Evolutionary conservation across 2,113 vertebrate genomes (phyloP), one percentile per base, ranked within the genome.

Genomic region (Amphiprion ocellaris): DNA sequence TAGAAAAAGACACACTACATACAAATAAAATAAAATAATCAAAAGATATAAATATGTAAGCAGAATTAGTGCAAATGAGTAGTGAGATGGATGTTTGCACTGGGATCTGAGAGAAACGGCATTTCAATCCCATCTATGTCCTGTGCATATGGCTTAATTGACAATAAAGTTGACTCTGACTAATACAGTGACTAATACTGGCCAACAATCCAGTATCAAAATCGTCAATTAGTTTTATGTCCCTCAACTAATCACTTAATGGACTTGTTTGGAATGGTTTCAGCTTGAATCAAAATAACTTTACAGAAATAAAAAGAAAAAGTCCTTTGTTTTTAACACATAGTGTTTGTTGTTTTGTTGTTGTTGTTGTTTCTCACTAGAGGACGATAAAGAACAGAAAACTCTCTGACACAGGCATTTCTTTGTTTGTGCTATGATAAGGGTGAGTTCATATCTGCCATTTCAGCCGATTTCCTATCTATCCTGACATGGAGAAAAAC

Each of bases 391-490:
- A 5, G 30, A 5, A 14, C 10, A 55, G 12, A 33, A 53, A 17
- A 37, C 28, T 23, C 1, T 50, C 37, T 41, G 17, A 53, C 28
- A 2, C 7, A 14, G 1, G 2, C 23, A 19, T 30, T 63, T 79
- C 23, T 53, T 33, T 87, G 60, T 87, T 83, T 79, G 21, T 16
- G 12, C 37, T 46, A 46, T 16, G 28, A 68, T 52, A 7, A 49
- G 23, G 17, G 30, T 37, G 64, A 33, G 28, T 23, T 68, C 10
- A 50, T 28, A 62, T 79, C 11, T 76, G 63, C 69, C 19, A 15
- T 47, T 79, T 88, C 89, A 89, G 85, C 72, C 37, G n/a, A 79
- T 89, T 77, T 23, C 15, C 44, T 79, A 86, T 89, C 88, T 75
- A 3, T 49, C 53, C 41, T 55, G 44, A 65, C 74, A 49, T 12